Evolutionary conservation across 2,113 vertebrate species (phyloP).

Genomic region (Rhagologus leucostigma): DNA sequence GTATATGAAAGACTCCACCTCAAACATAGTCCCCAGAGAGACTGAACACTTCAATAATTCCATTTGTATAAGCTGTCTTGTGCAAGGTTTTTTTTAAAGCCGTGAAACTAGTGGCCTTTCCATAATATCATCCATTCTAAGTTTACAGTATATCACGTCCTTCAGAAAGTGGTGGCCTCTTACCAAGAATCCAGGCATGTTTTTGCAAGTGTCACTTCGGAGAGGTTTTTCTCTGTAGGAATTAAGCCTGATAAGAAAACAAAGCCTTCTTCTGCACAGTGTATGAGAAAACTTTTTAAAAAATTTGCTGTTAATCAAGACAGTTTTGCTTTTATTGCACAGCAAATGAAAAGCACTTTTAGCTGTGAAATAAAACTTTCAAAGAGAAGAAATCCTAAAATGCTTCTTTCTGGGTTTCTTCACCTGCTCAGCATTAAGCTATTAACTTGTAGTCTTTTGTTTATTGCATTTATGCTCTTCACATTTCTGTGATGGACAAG

Average conservation of each 20-base stretch:
- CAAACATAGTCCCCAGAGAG: neutral
- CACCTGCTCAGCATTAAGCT: neutral
- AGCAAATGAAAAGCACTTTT: neutral
- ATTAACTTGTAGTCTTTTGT: neutral
- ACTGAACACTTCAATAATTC: neutral
- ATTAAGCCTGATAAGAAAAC: neutral
- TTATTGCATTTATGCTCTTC: neutral
- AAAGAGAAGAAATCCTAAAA: neutral
- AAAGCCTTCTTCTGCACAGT: neutral
- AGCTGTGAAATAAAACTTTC: neutral
- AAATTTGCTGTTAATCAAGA: neutral
- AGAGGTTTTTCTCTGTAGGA: neutral
- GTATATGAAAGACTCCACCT: neutral
- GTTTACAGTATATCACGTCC: neutral
- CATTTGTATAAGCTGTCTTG: neutral
- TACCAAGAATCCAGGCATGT: neutral
- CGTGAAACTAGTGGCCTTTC: neutral
- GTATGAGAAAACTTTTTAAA: neutral
- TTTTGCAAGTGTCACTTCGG: neutral
- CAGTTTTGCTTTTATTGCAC: neutral
- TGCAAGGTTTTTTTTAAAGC: neutral
- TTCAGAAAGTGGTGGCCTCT: neutral
- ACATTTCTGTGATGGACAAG: neutral
- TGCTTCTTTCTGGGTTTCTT: slow-evolving; percentile 2
- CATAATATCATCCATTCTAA: neutral